phyloP scores from a whole-genome alignment of 2,888 invertebrate species.

The Candidula unifasciata region DNA sequence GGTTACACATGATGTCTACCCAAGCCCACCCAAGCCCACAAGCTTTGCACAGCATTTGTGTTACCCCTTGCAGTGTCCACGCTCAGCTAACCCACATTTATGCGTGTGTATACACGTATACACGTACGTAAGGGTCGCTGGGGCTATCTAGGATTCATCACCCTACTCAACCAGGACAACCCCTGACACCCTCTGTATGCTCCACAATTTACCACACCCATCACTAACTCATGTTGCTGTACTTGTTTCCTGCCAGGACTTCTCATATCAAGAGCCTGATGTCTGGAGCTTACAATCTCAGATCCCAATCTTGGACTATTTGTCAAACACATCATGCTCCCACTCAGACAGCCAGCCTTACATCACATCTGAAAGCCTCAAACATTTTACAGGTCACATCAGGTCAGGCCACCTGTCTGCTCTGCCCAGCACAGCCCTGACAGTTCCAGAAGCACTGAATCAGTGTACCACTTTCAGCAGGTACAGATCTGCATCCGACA shows the following conservation, averaged over 20 bases:
- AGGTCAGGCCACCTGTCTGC: conserved; percentile 19
- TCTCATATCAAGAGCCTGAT: conserved; percentile 65
- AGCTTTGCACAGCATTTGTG: no score
- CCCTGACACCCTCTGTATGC: no score
- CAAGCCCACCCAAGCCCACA: no score
- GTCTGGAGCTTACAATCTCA: conserved; percentile 67
- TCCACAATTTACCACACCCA: no score
- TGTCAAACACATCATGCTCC: conserved; percentile 48
- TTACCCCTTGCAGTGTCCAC: no score
- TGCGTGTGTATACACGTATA: no score
- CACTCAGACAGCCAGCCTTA: conserved; percentile 29
- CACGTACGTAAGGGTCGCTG: no score
- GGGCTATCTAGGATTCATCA: no score
- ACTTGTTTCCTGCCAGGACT: conserved; percentile 58
- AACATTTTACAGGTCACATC: conserved; percentile 35
- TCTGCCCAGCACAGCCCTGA: conserved; percentile 42
- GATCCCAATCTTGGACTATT: conserved; percentile 68
- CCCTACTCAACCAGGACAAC: no score
- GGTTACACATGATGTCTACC: no score
- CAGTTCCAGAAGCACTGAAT: conserved; percentile 16
- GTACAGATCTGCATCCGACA: conserved; percentile 55
- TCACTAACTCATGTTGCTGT: background rate
- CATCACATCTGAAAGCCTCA: conserved; percentile 17
- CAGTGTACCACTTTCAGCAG: conserved; percentile 28
- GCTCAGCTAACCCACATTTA: no score